Base-by-base conservation (phyloP, 2,797 vertebrate species). In the Argyrosomus regius region DNA sequence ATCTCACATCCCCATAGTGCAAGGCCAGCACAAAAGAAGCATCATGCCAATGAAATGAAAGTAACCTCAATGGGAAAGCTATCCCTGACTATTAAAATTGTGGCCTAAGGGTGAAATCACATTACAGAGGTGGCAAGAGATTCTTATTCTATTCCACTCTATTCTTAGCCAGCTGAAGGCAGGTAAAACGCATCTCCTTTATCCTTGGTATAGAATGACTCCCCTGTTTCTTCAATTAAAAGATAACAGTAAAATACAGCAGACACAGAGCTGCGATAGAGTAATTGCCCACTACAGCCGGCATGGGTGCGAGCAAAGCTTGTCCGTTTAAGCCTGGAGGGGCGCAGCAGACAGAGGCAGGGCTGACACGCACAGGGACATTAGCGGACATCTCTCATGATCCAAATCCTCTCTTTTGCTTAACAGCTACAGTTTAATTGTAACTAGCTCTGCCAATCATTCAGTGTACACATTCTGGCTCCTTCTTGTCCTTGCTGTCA, bases 191-290 rank as follows among this genome's bases (percentile, higher is more conserved):
- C 87, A 80, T 89, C 79, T 91, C 88, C 87, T 89, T 89, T 81
- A 92, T 90, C 83, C 89, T 74, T 41, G 70, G 58, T 87, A 82
- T 88, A 74, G 90, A 91, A 91, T 77, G 73, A 87, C 87, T 90
- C 87, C 58, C 61, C 68, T 53, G 49, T 81, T 89, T 73, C 89
- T 90, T 89, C 92, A 95, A 95, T 95, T 95, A 95, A 95, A 94
- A 89, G 88, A 95, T 93, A 94, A 87, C 67, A 52, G 85, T 90
- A 80, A 93, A 88, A 88, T 88, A 86, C 73, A 73, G 85, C 79
- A 45, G 84, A 86, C 65, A 24, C 6, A 22, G 60, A 78, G 87
- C 77, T 78, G 78, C 53, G 78, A 92, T 84, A 80, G 80, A 48
- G 53, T 92, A 93, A 94, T 92, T 94, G 87, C 78, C 82, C 79